Conservation (phyloP, 2,888 invertebrate genomes). For the Drosophila paranaensis region DNA sequence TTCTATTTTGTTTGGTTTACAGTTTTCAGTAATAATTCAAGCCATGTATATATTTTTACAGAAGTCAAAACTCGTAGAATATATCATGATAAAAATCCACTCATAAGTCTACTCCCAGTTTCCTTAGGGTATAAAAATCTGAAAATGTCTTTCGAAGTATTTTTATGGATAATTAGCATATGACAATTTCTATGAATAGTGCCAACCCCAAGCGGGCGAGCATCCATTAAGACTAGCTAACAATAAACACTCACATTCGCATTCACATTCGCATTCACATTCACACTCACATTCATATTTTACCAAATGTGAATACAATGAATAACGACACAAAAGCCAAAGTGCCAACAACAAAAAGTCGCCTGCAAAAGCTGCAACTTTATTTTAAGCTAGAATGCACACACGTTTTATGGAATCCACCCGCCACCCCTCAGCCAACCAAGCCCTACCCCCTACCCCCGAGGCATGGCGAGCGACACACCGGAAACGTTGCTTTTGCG, state of each 20-base stretch:
- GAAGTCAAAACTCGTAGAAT: neutral
- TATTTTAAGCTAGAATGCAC: slow-evolving; percentile 80
- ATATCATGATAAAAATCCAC: neutral
- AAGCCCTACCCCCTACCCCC: neutral
- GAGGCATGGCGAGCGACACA: slow-evolving; percentile 59
- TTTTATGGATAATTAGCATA: slow-evolving; percentile 66
- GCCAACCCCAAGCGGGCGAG: slow-evolving; percentile 34
- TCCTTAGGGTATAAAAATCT: neutral
- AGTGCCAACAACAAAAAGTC: slow-evolving; percentile 55
- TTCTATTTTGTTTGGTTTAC: too few relatives aligned
- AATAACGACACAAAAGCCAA: slow-evolving; percentile 79
- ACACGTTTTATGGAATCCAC: slow-evolving; percentile 52
- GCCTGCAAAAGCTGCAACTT: slow-evolving; percentile 69
- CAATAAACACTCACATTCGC: slow-evolving; percentile 23
- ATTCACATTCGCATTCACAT: neutral
- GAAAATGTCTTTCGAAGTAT: neutral
- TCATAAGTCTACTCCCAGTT: neutral
- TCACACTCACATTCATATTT: slow-evolving; percentile 56
- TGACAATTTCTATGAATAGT: slow-evolving; percentile 49
- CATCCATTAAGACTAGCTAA: slow-evolving; percentile 59
- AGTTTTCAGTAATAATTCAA: too few relatives aligned
- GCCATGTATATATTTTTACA: too few relatives aligned
- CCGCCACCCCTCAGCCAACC: neutral
- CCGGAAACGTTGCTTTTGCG: slow-evolving; percentile 77
- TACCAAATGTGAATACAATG: slow-evolving; percentile 69